Evolutionary conservation across 92 coral and sea anemone genomes (phyloP).

Genomic region (Paramuricea clavata): DNA sequence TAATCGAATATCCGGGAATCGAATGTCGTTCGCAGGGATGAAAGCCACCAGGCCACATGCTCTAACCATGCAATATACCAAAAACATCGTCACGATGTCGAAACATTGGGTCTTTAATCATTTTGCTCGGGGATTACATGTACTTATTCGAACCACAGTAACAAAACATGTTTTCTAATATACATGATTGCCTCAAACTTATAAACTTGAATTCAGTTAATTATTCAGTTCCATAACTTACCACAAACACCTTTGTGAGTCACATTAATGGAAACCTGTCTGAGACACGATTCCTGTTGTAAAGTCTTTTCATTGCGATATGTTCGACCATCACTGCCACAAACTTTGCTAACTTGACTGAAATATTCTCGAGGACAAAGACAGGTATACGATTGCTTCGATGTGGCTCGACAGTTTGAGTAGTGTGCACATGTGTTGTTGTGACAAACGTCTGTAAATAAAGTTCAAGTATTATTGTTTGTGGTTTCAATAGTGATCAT

Average conservation of each 20-base stretch:
- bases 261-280: not conserved
- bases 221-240: too few relatives aligned
- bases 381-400: conserved; percentile 9
- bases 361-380: not conserved
- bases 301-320: conserved; percentile 78
- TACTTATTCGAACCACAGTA: too few relatives aligned
- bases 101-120: too few relatives aligned
- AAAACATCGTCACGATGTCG: too few relatives aligned
- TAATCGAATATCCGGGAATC: too few relatives aligned
- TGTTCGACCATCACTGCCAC: conserved; percentile 93
- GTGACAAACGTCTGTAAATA: conserved; percentile 3
- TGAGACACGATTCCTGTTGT: conserved; percentile 29
- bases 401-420: conserved; percentile 15
- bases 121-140: too few relatives aligned
- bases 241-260: conserved; percentile 16
- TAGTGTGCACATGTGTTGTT: conserved; percentile 1
- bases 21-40: too few relatives aligned
- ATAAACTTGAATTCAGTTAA: too few relatives aligned
- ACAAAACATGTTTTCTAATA: too few relatives aligned
- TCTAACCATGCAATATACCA: too few relatives aligned
- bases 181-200: too few relatives aligned
- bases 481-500: not conserved
- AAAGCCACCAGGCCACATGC: too few relatives aligned
- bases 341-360: conserved; percentile 55
- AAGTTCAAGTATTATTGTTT: not conserved